A percentile compares a stretch with the other conserved stretches of the same genome.
Conservation (phyloP, 2,888 invertebrate species). For the Thereva nobilitata region DNA sequence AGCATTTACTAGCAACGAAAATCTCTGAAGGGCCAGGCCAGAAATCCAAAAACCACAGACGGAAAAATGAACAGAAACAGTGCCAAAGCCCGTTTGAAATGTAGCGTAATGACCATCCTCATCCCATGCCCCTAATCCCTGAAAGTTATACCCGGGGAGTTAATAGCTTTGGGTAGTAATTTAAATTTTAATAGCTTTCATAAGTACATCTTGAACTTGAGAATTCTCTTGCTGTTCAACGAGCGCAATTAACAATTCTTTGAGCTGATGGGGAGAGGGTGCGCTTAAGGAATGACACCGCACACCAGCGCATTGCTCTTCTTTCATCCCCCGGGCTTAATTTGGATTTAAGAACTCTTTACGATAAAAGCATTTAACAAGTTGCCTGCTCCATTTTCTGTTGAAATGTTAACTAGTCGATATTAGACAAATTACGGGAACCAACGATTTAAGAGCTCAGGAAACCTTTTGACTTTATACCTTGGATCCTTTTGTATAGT, state of each 20-base stretch:
- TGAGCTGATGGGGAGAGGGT: slow-evolving; percentile 5
- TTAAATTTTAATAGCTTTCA: slow-evolving; percentile 34
- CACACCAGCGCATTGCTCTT: slow-evolving; percentile 6
- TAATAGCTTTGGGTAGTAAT: slow-evolving; percentile 35
- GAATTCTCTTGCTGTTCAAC: slow-evolving; percentile 21
- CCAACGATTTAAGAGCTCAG: slow-evolving; percentile 3
- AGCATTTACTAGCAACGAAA: too few relatives aligned
- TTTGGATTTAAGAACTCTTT: slow-evolving; percentile 36
- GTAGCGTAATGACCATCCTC: slow-evolving; percentile 29
- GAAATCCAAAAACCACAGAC: not conserved
- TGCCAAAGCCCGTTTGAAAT: not conserved
- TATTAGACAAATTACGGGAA: slow-evolving; percentile 24
- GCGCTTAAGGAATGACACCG: not conserved
- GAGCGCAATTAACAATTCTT: slow-evolving; percentile 37
- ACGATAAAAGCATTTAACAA: slow-evolving; percentile 34
- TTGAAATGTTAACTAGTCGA: not conserved
- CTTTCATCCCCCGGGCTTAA: slow-evolving; percentile 33
- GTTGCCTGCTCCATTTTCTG: not conserved
- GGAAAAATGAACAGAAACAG: not conserved
- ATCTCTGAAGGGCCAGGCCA: too few relatives aligned
- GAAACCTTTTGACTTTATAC: slow-evolving; percentile 2
- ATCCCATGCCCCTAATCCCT: slow-evolving; percentile 12
- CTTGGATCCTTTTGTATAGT: not conserved
- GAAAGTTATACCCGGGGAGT: slow-evolving; percentile 32
- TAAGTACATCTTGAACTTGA: slow-evolving; percentile 35